phyloP scores from a whole-genome alignment of 2,797 vertebrate genomes.

The Onychomys leucogaster region DNA sequence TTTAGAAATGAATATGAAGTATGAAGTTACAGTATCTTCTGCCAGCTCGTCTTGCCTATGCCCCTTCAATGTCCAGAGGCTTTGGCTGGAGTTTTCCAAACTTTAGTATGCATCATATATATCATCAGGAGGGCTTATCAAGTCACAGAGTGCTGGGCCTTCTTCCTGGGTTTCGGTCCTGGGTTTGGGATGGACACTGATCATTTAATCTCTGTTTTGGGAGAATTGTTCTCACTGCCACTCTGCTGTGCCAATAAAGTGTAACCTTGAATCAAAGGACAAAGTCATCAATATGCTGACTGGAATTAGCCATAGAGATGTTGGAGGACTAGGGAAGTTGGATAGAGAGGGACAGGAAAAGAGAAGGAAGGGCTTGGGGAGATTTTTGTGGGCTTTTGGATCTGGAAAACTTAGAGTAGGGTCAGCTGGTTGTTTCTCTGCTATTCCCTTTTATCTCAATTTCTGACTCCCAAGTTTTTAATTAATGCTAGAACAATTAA shows the following conservation, averaged over 20 bases:
- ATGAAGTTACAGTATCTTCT: neutral
- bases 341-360: neutral
- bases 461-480: neutral
- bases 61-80: neutral
- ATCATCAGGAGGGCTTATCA: neutral
- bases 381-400: neutral
- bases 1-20: conserved; percentile 48
- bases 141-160: neutral
- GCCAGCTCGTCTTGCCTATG: neutral
- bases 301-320: neutral
- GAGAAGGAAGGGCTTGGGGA: neutral
- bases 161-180: neutral
- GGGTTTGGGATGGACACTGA: neutral
- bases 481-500: neutral
- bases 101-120: neutral
- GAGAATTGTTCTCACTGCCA: neutral
- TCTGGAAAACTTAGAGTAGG: neutral
- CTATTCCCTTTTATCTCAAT: neutral
- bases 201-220: neutral
- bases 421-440: neutral
- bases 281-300: neutral
- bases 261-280: neutral
- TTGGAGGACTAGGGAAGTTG: neutral
- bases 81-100: neutral
- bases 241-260: neutral